Evolutionary conservation across 2,113 vertebrate species (phyloP).

Genomic region (Azemiops feae): DNA sequence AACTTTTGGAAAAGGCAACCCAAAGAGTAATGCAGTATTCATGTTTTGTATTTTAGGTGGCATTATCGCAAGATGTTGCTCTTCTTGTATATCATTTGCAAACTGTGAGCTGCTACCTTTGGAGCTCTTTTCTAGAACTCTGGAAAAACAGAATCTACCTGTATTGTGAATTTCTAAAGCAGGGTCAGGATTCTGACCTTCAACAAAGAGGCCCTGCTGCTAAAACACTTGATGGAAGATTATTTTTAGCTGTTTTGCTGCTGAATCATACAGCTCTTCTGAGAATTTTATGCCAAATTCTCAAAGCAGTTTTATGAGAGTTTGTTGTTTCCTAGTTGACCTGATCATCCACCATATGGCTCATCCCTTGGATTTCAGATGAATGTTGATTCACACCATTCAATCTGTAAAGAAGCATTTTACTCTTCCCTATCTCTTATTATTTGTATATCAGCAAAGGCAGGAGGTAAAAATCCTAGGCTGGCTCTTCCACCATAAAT

Average conservation of each 20-base stretch:
- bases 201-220: accelerated
- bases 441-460: neutral
- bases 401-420: neutral
- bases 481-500: neutral
- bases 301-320: neutral
- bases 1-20: neutral
- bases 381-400: accelerated
- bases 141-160: neutral
- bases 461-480: neutral
- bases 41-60: neutral
- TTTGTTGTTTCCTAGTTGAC: slow-evolving; percentile 1
- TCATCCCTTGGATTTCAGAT: neutral
- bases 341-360: neutral
- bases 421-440: neutral
- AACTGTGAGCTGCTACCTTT: neutral
- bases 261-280: neutral
- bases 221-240: neutral
- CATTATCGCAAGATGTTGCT: neutral
- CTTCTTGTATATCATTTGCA: neutral
- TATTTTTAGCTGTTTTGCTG: slow-evolving; percentile 37
- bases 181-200: neutral
- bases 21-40: neutral
- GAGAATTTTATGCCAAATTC: neutral
- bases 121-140: neutral
- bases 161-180: neutral